Base-by-base conservation (phyloP, 2,888 invertebrate genomes). In the Torymus tubicola region DNA sequence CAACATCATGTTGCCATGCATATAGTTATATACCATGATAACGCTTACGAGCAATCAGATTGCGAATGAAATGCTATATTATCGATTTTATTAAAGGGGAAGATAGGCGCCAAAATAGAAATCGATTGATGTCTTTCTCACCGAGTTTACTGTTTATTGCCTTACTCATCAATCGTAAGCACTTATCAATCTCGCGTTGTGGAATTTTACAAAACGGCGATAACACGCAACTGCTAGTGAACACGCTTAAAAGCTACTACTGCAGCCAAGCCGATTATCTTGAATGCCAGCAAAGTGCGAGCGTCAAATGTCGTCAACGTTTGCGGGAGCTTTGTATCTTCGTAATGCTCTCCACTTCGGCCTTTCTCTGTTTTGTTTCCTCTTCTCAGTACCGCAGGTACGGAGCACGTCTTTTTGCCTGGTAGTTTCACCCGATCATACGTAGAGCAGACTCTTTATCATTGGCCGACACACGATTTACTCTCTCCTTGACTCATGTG, bases 191-290 rank as follows among this genome's bases (percentile, higher is more conserved):
- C 82, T 81, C 58, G 12, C 81, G 78, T 83, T 84, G 84, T 84
- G 85, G 83, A 85, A 86, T 85, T 84, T 82, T 81, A 83, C 83
- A 84, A 79, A 82, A 84, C 79, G 75, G 67, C 72, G 81, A 74
- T 74, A 68, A 78, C 74, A 78, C 70, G 69, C 16, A 21, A 10
- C 42, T 0, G 13, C 58, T 61, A 71, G 55, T 52, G n/a, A 42
- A 73, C 68, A 70, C 61, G 64, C 68, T 71, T 24, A 80, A 80
- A 80, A 74, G 31, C 31, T 0, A 4, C 4, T 53, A 18, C 50
- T 60, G 4, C 2, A 18, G 24, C 50, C 24, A 21, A 31, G 16
- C 57, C 67, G 63, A 67, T 57, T 67, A 75, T 81, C 78, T 78
- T 61, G 57, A 69, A 61, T 21, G 68, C 55, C 68, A 63, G 31